Percentiles rank a stretch among this genome's conserved stretches.
Conservation (phyloP, 2,113 vertebrate species). For the Hippoglossus stenolepis region DNA sequence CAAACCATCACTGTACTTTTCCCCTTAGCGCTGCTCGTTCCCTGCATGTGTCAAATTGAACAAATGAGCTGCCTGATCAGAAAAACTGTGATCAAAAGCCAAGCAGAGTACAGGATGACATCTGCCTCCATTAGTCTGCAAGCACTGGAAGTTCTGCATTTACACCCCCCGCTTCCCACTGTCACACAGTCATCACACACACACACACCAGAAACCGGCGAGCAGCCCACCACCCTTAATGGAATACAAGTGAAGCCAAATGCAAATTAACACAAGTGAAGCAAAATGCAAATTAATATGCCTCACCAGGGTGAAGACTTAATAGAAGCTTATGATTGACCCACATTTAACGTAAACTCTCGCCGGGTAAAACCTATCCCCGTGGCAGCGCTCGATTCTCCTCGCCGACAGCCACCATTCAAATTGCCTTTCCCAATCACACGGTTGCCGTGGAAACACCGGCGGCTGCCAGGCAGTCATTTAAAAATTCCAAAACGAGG, state of each 20-base stretch:
- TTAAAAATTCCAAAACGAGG: conserved; percentile 72
- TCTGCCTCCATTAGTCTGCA: conserved; percentile 50
- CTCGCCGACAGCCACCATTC: conserved; percentile 70
- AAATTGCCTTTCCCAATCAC: conserved; percentile 73
- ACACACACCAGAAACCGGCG: conserved; percentile 36
- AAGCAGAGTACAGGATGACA: conserved; percentile 36
- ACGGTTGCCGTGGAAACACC: conserved; percentile 79
- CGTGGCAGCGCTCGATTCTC: conserved; percentile 69
- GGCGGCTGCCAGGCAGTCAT: conserved; percentile 68
- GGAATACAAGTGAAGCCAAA: conserved; percentile 66
- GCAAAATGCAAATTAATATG: conserved; percentile 75
- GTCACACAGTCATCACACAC: conserved; percentile 63
- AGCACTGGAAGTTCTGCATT: conserved; percentile 36
- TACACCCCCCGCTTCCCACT: conserved; percentile 15
- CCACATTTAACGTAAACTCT: conserved; percentile 79
- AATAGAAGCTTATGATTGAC: conserved; percentile 78
- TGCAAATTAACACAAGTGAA: conserved; percentile 71
- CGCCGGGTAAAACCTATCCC: conserved; percentile 67
- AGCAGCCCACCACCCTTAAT: conserved; percentile 46
- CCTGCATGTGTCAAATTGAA: neutral
- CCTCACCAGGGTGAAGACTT: conserved; percentile 74
- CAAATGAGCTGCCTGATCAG: conserved; percentile 24
- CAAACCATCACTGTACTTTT: neutral
- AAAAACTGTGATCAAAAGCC: conserved; percentile 48
- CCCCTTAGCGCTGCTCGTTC: conserved; percentile 6